Evolutionary conservation across 1,140 invertebrate genomes (phyloP).

Genomic region (Gryon sp.): DNA sequence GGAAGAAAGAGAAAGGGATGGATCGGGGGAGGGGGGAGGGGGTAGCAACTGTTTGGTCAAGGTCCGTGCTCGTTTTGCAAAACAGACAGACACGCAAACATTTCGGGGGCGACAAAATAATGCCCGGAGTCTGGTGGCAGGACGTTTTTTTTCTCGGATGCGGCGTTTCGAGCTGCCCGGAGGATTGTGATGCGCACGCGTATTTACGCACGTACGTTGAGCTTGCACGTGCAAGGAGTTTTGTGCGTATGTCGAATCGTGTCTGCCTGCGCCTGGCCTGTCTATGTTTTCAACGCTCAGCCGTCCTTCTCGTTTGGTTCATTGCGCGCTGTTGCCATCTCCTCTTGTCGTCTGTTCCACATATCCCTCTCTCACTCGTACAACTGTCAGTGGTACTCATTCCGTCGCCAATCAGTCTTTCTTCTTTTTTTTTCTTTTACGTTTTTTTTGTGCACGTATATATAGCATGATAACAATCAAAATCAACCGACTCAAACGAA

Average conservation of each 20-base stretch:
- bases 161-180: background rate
- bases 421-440: no score
- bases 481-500: constrained; percentile 12
- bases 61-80: background rate
- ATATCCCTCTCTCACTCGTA: constrained; percentile 41
- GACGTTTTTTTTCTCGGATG: no score
- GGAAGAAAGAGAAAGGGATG: background rate
- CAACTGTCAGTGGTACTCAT: constrained; percentile 54
- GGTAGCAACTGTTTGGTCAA: background rate
- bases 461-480: constrained; percentile 39
- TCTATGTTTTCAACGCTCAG: constrained; percentile 59
- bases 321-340: constrained; percentile 73
- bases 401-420: constrained; percentile 20
- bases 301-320: constrained; percentile 62
- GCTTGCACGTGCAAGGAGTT: constrained; percentile 42
- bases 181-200: constrained; percentile 28
- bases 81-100: background rate
- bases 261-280: constrained; percentile 20
- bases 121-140: no score
- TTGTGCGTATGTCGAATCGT: constrained; percentile 53
- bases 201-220: constrained; percentile 33
- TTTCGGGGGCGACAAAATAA: no score
- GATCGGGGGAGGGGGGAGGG: background rate
- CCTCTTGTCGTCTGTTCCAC: constrained; percentile 62
- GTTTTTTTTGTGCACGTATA: no score